Conservation (phyloP, 2,113 vertebrate species). For the Microcebus tavaratra region DNA sequence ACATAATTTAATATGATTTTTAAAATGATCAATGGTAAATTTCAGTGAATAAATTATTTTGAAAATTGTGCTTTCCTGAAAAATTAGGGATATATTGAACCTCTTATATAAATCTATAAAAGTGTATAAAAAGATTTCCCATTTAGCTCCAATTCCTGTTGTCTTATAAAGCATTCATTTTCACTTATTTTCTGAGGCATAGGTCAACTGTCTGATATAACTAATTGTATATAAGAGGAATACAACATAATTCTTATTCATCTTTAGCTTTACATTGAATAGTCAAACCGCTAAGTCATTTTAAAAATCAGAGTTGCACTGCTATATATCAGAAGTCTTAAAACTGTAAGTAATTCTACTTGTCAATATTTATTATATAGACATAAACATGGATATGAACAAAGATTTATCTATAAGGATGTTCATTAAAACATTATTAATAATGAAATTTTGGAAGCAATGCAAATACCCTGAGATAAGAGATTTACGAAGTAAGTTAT, state of each 20-base stretch:
- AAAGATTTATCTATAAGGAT: not conserved
- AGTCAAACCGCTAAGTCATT: not conserved
- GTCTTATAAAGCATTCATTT: not conserved
- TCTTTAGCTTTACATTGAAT: not conserved
- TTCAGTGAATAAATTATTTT: constrained; percentile 13
- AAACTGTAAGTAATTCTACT: not conserved
- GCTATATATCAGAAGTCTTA: not conserved
- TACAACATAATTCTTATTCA: not conserved
- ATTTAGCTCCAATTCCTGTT: not conserved
- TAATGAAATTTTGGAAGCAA: not conserved
- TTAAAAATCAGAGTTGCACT: not conserved
- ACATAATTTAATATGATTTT: not conserved
- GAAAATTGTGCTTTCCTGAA: not conserved
- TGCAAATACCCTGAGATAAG: not conserved
- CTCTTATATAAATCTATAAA: not conserved
- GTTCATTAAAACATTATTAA: not conserved
- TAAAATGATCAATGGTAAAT: not conserved
- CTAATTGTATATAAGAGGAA: not conserved
- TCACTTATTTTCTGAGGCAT: not conserved
- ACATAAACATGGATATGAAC: not conserved
- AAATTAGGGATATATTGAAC: not conserved
- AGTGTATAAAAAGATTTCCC: not conserved
- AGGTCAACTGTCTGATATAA: not conserved
- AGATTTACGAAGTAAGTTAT: not conserved
- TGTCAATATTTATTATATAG: not conserved